Base-by-base conservation (phyloP, 2,113 vertebrate species). In the Marmota monax region DNA sequence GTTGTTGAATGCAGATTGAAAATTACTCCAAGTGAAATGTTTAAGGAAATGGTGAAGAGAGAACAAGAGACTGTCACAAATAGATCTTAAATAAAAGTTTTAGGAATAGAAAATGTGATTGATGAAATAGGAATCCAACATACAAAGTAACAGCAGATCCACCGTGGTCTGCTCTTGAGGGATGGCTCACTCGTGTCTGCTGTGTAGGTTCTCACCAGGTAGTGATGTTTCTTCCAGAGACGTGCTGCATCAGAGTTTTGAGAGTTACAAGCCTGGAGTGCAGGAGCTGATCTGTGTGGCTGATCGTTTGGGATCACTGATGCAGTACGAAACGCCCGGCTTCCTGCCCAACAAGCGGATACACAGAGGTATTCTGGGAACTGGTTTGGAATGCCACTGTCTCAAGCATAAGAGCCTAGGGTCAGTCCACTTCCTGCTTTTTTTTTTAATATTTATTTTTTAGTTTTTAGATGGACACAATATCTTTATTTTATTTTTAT, bases 311-410 rank as follows among this genome's bases (percentile, higher is more conserved):
- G 99, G 99, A 73, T 99, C 99, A 0, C 98, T 99, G 91, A 99
- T 99, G 99, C 99, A 99, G 51, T 99, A 99, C 56, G 99, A 99
- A 98, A 99, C 99, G 0, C 99, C 99, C 1, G 99, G 99, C n/a
- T 99, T 99, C 98, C 98, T 99, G 89, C 99, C 99, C 42, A 99
- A 99, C 98, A 99, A 98, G 97, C 99, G 99, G 94, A 99, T 99
- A 98, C 99, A 99, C 98, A 99, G 99, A 99, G 99, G 99, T 99
- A 98, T 87, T 96, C 56, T 51, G 53, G 84, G 74, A 72, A 77
- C 76, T 65, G 2, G 48, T 84, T 72, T 29, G 69, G 82, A 84
- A 51, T 82, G 67, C 77, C 74, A n/a, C 48, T 56, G 17, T 92
- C 83, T 82, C 58, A 53, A 32, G 34, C 91, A 3, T 27, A 39